Evolutionary conservation across 2,888 invertebrate species (phyloP).

Genomic region (Melangyna quadrimaculata): DNA sequence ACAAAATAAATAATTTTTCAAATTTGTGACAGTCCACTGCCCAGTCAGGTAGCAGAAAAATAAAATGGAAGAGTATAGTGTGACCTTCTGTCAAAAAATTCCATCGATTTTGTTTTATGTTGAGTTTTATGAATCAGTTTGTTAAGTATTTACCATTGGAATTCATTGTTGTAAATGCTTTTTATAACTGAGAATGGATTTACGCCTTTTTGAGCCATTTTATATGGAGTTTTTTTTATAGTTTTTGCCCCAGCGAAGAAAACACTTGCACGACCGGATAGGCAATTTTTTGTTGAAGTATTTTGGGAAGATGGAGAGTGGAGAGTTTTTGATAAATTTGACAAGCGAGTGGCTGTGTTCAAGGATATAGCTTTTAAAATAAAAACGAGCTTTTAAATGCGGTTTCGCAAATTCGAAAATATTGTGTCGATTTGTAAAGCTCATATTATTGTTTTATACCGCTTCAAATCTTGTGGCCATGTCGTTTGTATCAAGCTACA

Average conservation of each 20-base stretch:
- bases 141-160: constrained; percentile 86
- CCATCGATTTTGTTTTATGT: background rate
- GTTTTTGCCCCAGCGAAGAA: background rate
- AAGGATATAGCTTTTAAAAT: background rate
- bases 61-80: background rate
- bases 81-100: constrained; percentile 43
- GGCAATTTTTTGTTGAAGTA: background rate
- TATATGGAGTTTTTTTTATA: constrained; percentile 71
- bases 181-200: constrained; percentile 83
- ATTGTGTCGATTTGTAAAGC: too few relatives aligned
- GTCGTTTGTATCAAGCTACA: too few relatives aligned
- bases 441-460: too few relatives aligned
- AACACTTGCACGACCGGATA: background rate
- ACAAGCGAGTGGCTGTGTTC: constrained; percentile 2
- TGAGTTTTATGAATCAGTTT: background rate
- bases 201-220: constrained; percentile 84
- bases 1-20: background rate
- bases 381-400: too few relatives aligned
- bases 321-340: constrained; percentile 5
- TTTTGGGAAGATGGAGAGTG: background rate
- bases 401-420: too few relatives aligned
- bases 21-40: constrained; percentile 36
- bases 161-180: constrained; percentile 88
- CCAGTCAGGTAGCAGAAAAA: background rate
- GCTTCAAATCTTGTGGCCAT: too few relatives aligned